Conservation (phyloP, 2,888 invertebrate genomes). For the Zygogramma bicolorata region DNA sequence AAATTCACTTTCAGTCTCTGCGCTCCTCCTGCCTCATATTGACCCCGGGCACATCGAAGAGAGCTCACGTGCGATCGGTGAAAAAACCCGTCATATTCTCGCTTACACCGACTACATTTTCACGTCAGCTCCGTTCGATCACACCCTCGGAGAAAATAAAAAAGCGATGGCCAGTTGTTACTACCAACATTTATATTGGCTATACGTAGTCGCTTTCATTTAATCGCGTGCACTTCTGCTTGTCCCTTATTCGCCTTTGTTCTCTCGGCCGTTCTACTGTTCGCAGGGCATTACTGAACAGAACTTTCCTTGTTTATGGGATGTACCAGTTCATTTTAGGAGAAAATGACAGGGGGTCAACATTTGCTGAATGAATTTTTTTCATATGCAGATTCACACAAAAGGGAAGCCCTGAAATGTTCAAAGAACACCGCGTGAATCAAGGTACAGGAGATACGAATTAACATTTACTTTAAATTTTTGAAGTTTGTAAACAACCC, state of each 20-base stretch:
- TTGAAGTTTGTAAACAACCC: too few relatives aligned
- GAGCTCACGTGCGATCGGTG: neutral
- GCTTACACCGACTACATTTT: neutral
- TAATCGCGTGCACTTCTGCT: neutral
- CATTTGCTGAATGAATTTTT: too few relatives aligned
- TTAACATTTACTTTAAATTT: too few relatives aligned
- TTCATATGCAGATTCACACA: too few relatives aligned
- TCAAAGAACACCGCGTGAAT: too few relatives aligned
- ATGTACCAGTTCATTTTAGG: too few relatives aligned
- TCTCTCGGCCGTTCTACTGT: too few relatives aligned
- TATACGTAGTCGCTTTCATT: neutral
- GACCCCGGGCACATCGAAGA: neutral
- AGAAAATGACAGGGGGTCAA: too few relatives aligned
- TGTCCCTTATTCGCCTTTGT: neutral
- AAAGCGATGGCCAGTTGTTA: neutral
- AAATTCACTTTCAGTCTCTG: neutral
- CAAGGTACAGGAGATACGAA: too few relatives aligned
- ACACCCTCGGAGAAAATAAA: neutral
- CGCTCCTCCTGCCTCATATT: neutral
- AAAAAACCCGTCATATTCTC: neutral
- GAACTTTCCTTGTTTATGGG: too few relatives aligned
- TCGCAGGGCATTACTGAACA: too few relatives aligned
- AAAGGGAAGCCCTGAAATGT: too few relatives aligned
- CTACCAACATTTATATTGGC: neutral
- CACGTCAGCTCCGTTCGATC: neutral